Conservation (phyloP, 2,888 invertebrate genomes). For the Hedychridium roseum region DNA sequence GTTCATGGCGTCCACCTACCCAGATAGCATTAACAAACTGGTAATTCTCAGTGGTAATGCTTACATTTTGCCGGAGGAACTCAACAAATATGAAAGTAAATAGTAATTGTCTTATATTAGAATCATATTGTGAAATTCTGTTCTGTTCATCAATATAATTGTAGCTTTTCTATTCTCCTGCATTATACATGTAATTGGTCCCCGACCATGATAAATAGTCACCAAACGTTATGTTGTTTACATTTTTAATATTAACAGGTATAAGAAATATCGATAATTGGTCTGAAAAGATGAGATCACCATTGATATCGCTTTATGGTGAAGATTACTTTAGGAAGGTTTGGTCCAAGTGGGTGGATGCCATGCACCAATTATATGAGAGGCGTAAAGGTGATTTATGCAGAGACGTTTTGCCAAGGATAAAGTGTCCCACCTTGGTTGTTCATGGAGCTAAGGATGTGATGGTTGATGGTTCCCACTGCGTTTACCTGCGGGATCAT, state of each 20-base stretch:
- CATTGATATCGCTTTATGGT: constrained; percentile 79
- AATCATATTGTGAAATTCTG: background rate
- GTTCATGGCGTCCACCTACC: constrained; percentile 78
- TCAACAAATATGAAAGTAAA: constrained; percentile 71
- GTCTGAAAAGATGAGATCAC: constrained; percentile 80
- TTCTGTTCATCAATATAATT: background rate
- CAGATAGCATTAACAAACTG: constrained; percentile 73
- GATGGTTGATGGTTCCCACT: constrained; percentile 78
- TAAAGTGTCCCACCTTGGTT: constrained; percentile 80
- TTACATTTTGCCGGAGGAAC: constrained; percentile 75
- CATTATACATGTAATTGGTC: background rate
- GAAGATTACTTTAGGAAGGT: constrained; percentile 73
- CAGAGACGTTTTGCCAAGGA: constrained; percentile 69
- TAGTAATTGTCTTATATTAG: constrained; percentile 6
- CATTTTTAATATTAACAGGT: constrained; percentile 61
- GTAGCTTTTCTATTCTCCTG: background rate
- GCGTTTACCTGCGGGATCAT: constrained; percentile 73
- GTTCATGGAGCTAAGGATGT: constrained; percentile 86
- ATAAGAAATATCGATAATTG: constrained; percentile 78
- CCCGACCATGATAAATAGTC: background rate
- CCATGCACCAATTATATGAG: constrained; percentile 68
- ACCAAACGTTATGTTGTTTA: background rate
- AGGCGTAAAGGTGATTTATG: constrained; percentile 78
- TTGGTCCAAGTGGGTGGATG: constrained; percentile 80
- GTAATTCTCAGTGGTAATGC: constrained; percentile 83